These are phyloP conservation scores for Bombus fervidus DNA, from an alignment of 1,140 invertebrate species.

Conservation along the genomic window DNA sequence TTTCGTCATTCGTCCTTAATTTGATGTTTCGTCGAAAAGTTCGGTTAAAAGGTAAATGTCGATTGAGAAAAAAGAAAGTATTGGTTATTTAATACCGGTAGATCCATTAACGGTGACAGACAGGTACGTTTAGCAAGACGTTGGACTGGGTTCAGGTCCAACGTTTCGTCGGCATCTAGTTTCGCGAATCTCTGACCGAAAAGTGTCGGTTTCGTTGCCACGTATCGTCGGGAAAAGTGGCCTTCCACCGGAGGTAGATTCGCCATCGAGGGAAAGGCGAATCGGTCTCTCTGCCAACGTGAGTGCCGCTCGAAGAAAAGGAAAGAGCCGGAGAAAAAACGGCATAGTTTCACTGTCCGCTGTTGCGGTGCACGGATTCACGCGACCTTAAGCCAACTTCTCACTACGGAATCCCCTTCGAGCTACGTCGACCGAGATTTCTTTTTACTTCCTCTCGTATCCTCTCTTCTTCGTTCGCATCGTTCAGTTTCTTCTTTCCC, in stretches of 20 bases:
- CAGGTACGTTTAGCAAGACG: neutral
- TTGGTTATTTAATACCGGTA: neutral
- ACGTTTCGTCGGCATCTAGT: neutral
- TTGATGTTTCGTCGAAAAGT: neutral
- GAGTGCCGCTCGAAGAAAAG: conserved; percentile 36
- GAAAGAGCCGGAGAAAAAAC: conserved; percentile 36
- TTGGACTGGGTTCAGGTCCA: neutral
- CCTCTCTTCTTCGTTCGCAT: neutral
- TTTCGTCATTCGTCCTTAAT: neutral
- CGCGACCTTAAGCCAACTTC: conserved; percentile 49
- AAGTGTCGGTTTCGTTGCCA: conserved; percentile 29
- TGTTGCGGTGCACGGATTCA: conserved; percentile 34
- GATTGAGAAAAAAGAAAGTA: neutral
- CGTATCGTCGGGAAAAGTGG: conserved; percentile 18
- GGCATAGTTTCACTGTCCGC: conserved; percentile 49
- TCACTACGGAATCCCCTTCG: conserved; percentile 11
- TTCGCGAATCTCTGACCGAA: conserved; percentile 14
- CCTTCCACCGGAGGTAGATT: conserved; percentile 1
- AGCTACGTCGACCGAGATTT: conserved; percentile 14
- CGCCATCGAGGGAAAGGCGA: conserved; percentile 24
- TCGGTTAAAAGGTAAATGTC: neutral
- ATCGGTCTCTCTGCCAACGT: conserved; percentile 2
- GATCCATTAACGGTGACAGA: neutral
- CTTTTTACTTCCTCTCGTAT: conserved; percentile 19
- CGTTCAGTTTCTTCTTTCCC: neutral